These are phyloP conservation scores for Drusus annulatus DNA, from an alignment of 1,140 invertebrate species.

Conservation along the genomic window DNA sequence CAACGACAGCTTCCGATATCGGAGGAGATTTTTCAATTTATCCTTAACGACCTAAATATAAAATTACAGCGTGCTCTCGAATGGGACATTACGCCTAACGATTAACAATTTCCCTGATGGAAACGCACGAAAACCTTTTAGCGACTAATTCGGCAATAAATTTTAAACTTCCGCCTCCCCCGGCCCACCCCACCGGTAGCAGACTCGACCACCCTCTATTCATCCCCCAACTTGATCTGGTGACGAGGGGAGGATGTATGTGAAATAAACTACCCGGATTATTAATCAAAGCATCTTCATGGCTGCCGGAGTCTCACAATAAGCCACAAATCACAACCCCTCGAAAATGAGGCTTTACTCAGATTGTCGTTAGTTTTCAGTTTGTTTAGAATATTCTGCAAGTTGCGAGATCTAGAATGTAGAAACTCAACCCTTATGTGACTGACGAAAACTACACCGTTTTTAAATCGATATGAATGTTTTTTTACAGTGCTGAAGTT, in stretches of 20 bases:
- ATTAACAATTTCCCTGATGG: slow-evolving; percentile 56
- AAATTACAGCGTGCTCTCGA: slow-evolving; percentile 19
- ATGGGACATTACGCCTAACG: slow-evolving; percentile 42
- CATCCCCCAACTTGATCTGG: not conserved
- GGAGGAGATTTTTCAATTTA: slow-evolving; percentile 9
- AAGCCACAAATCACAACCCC: slow-evolving; percentile 55
- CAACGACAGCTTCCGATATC: slow-evolving; percentile 10
- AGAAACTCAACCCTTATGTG: too few species aligned
- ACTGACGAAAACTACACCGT: too few species aligned
- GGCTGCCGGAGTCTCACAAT: slow-evolving; percentile 48
- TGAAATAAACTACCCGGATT: slow-evolving; percentile 50
- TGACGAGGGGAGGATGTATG: slow-evolving; percentile 43
- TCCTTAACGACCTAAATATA: slow-evolving; percentile 17
- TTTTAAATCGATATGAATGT: too few species aligned
- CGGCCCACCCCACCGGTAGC: not conserved
- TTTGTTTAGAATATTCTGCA: too few species aligned
- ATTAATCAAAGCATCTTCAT: slow-evolving; percentile 56
- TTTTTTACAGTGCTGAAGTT: too few species aligned
- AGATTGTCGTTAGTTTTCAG: slow-evolving; percentile 9
- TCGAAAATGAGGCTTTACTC: not conserved
- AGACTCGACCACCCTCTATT: not conserved
- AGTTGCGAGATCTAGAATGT: too few species aligned
- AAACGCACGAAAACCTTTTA: slow-evolving; percentile 55
- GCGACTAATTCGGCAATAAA: slow-evolving; percentile 59
- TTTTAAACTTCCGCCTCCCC: slow-evolving; percentile 54